A percentile compares a stretch with the other conserved stretches of the same genome.
Evolutionary conservation across 1,140 invertebrate species (phyloP).

Genomic region (Pachyrhynchus sulphureomaculatus): DNA sequence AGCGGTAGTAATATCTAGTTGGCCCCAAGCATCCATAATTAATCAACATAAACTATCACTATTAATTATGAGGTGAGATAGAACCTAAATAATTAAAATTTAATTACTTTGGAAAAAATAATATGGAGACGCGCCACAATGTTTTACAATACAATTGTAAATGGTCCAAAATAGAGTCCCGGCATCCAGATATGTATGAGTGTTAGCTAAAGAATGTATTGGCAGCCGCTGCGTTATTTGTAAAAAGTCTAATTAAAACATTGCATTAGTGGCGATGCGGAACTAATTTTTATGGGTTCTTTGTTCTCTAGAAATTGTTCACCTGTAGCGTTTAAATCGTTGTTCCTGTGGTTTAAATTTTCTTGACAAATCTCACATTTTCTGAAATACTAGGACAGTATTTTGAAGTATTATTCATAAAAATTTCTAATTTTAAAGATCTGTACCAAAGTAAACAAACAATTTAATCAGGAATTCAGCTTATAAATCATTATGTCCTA

Average conservation of each 20-base stretch:
- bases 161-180: slow-evolving; percentile 14
- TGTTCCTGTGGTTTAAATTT: too few relatives aligned
- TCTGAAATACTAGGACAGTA: too few relatives aligned
- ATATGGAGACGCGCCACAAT: too few relatives aligned
- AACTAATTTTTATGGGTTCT: slow-evolving; percentile 33
- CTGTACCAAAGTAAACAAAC: too few relatives aligned
- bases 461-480: too few relatives aligned
- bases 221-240: slow-evolving; percentile 18
- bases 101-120: neutral
- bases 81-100: neutral
- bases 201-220: slow-evolving; percentile 21
- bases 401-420: too few relatives aligned
- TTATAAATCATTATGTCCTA: too few relatives aligned
- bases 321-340: too few relatives aligned
- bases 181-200: slow-evolving; percentile 22
- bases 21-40: slow-evolving; percentile 65
- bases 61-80: too few relatives aligned
- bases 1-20: slow-evolving; percentile 60
- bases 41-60: neutral
- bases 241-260: slow-evolving; percentile 26
- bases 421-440: too few relatives aligned
- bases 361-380: too few relatives aligned
- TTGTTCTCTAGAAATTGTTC: too few relatives aligned
- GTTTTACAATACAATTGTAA: slow-evolving; percentile 6
- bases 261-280: slow-evolving; percentile 16